A percentile compares a stretch with the other conserved stretches of the same genome.
Conservation (phyloP, 2,888 invertebrate species). For the Meandrusa payeni region DNA sequence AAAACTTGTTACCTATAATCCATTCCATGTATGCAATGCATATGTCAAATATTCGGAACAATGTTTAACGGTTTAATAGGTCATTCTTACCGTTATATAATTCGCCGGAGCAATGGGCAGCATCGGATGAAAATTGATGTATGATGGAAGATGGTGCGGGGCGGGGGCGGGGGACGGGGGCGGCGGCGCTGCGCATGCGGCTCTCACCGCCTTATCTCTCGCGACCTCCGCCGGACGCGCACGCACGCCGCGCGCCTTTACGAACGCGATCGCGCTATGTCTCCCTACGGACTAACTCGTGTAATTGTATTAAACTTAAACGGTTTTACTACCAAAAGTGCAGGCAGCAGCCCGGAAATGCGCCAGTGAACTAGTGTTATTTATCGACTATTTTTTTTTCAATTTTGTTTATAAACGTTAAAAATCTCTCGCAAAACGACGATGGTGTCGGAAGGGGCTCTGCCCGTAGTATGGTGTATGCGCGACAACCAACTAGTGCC, state of each 20-base stretch:
- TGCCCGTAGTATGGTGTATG: constrained; percentile 85
- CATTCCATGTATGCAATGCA: too few relatives aligned
- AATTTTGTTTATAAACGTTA: constrained; percentile 22
- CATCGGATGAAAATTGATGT: constrained; percentile 70
- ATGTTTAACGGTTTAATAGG: constrained; percentile 48
- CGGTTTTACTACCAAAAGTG: constrained; percentile 58
- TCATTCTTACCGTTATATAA: constrained; percentile 72
- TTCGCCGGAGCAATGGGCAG: constrained; percentile 50
- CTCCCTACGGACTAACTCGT: constrained; percentile 55
- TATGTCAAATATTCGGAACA: too few relatives aligned
- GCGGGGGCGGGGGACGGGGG: constrained; percentile 47
- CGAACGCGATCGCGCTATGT: constrained; percentile 66
- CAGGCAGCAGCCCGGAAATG: constrained; percentile 60
- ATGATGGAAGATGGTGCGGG: constrained; percentile 56
- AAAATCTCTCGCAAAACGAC: constrained; percentile 42
- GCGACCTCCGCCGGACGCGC: constrained; percentile 78
- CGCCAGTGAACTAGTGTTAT: constrained; percentile 45
- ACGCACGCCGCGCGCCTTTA: constrained; percentile 58
- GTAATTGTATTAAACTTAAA: constrained; percentile 54
- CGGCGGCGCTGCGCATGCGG: constrained; percentile 51
- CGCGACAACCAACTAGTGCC: constrained; percentile 85
- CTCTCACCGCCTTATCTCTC: constrained; percentile 79
- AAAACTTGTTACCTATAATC: too few relatives aligned
- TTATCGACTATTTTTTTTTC: constrained; percentile 20
- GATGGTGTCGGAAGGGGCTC: constrained; percentile 83